These are phyloP conservation scores for Melieria crassipennis DNA, from an alignment of 2,888 invertebrate genomes.

Conservation along the genomic window DNA sequence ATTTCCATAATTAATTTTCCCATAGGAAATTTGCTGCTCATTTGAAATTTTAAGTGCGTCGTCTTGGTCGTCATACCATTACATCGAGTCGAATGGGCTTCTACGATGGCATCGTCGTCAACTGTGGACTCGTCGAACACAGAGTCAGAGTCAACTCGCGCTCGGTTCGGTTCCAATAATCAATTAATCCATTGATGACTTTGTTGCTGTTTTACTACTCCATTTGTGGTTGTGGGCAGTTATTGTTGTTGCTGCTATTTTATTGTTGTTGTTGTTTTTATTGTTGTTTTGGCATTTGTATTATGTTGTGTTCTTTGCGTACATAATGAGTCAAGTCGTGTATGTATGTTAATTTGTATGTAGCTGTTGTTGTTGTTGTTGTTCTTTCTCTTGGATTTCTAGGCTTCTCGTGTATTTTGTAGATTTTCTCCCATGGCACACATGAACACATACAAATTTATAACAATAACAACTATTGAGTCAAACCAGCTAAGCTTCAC, in stretches of 20 bases:
- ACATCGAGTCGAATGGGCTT: no score
- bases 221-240: no score
- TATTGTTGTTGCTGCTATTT: neutral
- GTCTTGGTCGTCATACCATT: neutral
- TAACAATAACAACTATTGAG: no score
- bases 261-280: no score
- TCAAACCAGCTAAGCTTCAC: neutral
- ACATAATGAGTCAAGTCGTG: constrained; percentile 2
- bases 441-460: no score
- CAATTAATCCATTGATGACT: constrained; percentile 60
- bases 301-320: no score
- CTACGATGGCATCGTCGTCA: no score
- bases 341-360: constrained; percentile 27
- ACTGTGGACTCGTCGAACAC: no score
- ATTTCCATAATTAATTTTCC: constrained; percentile 42
- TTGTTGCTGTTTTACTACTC: constrained; percentile 15
- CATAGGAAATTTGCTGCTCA: constrained; percentile 43
- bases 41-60: constrained; percentile 17
- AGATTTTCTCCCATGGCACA: no score
- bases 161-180: constrained; percentile 47
- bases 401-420: no score
- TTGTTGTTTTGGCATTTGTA: neutral
- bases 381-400: neutral
- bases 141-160: no score
- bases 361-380: constrained; percentile 4